Evolutionary conservation across 2,113 vertebrate genomes (phyloP).

Genomic region (Chauna torquata): DNA sequence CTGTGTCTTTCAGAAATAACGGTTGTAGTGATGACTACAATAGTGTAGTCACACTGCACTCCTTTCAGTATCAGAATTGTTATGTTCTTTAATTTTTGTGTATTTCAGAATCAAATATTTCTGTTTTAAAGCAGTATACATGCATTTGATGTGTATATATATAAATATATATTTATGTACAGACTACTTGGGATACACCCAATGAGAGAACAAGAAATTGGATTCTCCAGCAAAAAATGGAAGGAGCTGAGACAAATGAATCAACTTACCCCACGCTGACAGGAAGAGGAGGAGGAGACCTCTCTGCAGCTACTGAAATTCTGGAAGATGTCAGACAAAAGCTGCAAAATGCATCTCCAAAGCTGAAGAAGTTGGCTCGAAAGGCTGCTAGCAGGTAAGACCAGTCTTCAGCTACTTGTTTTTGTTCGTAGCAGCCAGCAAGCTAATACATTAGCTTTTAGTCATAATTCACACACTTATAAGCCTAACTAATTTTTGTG

Average conservation of each 20-base stretch:
- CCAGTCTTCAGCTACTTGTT: background rate
- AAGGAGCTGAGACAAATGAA: slow-evolving; percentile 60
- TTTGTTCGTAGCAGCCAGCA: background rate
- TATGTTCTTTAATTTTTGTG: background rate
- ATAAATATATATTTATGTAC: background rate
- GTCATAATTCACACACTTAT: background rate
- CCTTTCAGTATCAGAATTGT: background rate
- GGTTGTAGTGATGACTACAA: background rate
- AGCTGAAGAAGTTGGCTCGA: slow-evolving; percentile 78
- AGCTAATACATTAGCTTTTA: background rate
- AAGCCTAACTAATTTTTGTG: background rate
- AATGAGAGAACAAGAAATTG: slow-evolving; percentile 85
- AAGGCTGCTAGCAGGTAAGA: slow-evolving; percentile 82
- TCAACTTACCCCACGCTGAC: slow-evolving; percentile 39
- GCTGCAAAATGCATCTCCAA: slow-evolving; percentile 81
- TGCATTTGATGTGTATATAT: background rate
- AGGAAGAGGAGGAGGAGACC: slow-evolving; percentile 34
- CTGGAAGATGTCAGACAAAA: slow-evolving; percentile 79
- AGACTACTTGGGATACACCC: slow-evolving; percentile 66
- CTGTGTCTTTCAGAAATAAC: background rate
- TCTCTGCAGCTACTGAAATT: slow-evolving; percentile 68
- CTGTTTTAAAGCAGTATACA: background rate
- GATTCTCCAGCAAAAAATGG: slow-evolving; percentile 85
- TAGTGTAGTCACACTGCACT: background rate
- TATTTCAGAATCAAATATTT: background rate